Base-by-base conservation (phyloP, 2,888 invertebrate species). In the Panzeria rudis region DNA sequence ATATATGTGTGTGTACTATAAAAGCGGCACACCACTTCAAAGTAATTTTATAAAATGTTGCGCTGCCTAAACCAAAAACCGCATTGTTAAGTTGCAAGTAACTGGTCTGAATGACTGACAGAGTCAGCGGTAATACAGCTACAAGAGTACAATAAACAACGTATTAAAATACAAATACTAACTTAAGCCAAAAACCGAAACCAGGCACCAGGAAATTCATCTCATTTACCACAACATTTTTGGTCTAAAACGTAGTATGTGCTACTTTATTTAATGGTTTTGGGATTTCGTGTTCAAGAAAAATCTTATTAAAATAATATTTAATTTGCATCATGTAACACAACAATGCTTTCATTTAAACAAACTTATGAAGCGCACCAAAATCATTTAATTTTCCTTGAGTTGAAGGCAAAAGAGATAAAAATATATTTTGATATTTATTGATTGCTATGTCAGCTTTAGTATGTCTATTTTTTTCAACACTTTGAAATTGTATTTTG, bases 11-110 rank as follows among this genome's bases (percentile, higher is more conserved):
- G 25, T 50, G 32, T 54, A 62, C 50, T 75, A 20, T 38, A 25
- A 56, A 79, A 82, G 78, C 84, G 78, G 41, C 84, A 78, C 50
- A 64, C 77, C 84, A 82, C 78, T 78, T 78, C 73, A 82, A 78
- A 85, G 82, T 62, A 73, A 82, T 73, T 81, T 85, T 78, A 75
- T 61, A 69, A 73, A 82, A 85, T 75, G 77, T 78, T 73, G 56
- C 54, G 69, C 76, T 82, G 69, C 82, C 82, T 82, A 76, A 81
- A 69, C 82, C 82, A 82, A 76, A 69, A 76, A 69, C 76, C 76
- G 20, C 82, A 82, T 76, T 71, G 62, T 76, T 82, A 76, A 71
- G 69, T 62, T 82, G 82, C 44, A n/a, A 82, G 76, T 62, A 62
- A 72, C 64, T 54, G 64, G 15, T n/a, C 59, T 62, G 69, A 61